Percentiles rank a stretch among this genome's conserved stretches.
phyloP scores from a whole-genome alignment of 2,797 vertebrate genomes.

The Darevskia nairensis region DNA sequence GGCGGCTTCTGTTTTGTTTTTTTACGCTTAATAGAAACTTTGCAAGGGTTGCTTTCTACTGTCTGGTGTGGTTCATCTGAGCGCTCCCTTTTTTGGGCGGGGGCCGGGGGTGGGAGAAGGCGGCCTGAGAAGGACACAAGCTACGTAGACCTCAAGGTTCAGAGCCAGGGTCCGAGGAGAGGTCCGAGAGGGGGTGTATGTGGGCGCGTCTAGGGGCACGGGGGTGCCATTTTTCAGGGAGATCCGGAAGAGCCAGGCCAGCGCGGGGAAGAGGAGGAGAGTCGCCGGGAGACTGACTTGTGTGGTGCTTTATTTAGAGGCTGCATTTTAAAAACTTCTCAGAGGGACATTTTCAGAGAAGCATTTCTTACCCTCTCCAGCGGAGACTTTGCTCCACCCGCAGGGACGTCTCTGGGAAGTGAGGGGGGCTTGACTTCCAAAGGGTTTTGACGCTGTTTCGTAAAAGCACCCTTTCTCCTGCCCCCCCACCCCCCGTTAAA shows the following conservation, averaged over 20 bases:
- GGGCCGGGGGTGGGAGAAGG: not conserved
- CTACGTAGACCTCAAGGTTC: constrained; percentile 4
- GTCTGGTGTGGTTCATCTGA: constrained; percentile 43
- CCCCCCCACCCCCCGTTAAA: not conserved
- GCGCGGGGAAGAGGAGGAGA: constrained; percentile 16
- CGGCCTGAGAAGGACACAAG: not conserved
- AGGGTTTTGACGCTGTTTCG: not conserved
- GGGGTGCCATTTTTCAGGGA: constrained; percentile 49
- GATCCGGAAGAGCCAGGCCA: not conserved
- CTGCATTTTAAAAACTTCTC: constrained; percentile 68
- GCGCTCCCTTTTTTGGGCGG: not conserved
- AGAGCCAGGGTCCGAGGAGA: not conserved
- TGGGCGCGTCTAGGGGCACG: not conserved
- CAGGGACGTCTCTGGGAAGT: constrained; percentile 21
- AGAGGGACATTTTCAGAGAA: constrained; percentile 60
- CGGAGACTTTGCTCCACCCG: not conserved
- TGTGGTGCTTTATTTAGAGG: constrained; percentile 57
- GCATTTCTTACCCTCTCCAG: constrained; percentile 52
- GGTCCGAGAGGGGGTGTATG: no score
- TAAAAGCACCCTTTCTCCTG: no score
- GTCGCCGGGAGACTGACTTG: constrained; percentile 25
- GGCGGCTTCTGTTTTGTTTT: constrained; percentile 50
- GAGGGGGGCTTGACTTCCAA: fast-evolving
- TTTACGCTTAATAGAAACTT: constrained; percentile 44
- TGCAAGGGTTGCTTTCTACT: constrained; percentile 34